Evolutionary conservation across 2,113 vertebrate genomes (phyloP), one percentile per base, ranked within the genome.

Genomic region (Ammodytes dubius): DNA sequence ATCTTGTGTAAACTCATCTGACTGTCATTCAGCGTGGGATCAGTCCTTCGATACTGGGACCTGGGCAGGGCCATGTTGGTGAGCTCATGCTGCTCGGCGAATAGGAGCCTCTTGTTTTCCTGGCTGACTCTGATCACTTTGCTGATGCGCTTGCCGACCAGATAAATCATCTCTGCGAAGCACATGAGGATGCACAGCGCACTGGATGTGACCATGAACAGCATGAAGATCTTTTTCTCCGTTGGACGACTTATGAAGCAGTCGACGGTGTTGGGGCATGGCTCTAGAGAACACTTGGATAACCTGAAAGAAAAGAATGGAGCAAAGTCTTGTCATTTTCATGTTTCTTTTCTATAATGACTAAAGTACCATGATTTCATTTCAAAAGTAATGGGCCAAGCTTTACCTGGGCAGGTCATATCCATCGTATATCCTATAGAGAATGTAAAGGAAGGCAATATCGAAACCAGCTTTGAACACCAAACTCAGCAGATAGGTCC

Each of bases 141-240:
- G 0, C 37, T 15, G 63, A 96, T 93, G 39, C 95, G 89, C 84
- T 97, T 99, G 57, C 93, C 84, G 0, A 98, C 68, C 47, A 99
- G 95, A 87, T 99, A 99, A 60, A 82, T 0, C 49, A 97, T 96
- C 92, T 99, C 98, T 0, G 95, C 1, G 0, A 99, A 46, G 82
- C 95, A 98, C 89, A 99, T 96, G 60, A 96, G 50, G 15, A 99
- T 72, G 56, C 98, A 99, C n/a, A 97, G 0, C 0, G 88, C 93
- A 0, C 97, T 91, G 0, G 96, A 96, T 9, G 91, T 61, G 4
- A 99, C 96, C 97, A 98, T 99, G 88, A 99, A 99, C 39, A 97
- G 2, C n/a, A 97, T 99, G 93, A 99, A 99, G 93, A 98, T 97
- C 85, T 94, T 98, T 87, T 99, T 99, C 91, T 99, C 98, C 0